Percentiles rank a stretch among this genome's conserved stretches.
Evolutionary conservation across 2,113 vertebrate genomes (phyloP).

Genomic region (Limanda limanda): DNA sequence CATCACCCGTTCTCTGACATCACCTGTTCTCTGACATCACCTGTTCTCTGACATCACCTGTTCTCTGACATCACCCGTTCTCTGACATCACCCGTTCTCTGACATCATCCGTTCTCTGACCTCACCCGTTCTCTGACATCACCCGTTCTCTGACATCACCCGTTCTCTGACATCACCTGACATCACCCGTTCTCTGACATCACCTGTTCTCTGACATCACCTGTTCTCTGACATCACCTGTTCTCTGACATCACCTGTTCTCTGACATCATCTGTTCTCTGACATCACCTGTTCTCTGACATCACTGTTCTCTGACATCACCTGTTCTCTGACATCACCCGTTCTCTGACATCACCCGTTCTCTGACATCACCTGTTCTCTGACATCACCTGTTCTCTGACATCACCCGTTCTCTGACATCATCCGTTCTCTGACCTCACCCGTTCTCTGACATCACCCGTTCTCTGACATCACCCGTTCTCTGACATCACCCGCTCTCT

Average conservation of each 20-base stretch:
- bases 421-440: no score
- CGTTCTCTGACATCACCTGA: no score
- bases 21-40: slow-evolving; percentile 59
- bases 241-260: slow-evolving; percentile 62
- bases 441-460: not conserved
- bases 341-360: slow-evolving; percentile 60
- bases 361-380: slow-evolving; percentile 1
- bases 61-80: no score
- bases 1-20: slow-evolving; percentile 18
- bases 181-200: no score
- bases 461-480: slow-evolving; percentile 5
- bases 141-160: slow-evolving; percentile 25
- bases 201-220: not conserved
- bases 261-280: not conserved
- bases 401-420: slow-evolving; percentile 10
- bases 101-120: slow-evolving; percentile 25
- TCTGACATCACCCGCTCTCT: slow-evolving; percentile 63
- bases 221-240: slow-evolving; percentile 10
- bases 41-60: slow-evolving; percentile 27
- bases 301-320: not conserved
- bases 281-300: no score
- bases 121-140: slow-evolving; percentile 57
- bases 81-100: no score
- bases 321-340: slow-evolving; percentile 12
- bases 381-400: not conserved